Conservation (phyloP, 2,113 vertebrate species). For the Xenopus laevis region DNA sequence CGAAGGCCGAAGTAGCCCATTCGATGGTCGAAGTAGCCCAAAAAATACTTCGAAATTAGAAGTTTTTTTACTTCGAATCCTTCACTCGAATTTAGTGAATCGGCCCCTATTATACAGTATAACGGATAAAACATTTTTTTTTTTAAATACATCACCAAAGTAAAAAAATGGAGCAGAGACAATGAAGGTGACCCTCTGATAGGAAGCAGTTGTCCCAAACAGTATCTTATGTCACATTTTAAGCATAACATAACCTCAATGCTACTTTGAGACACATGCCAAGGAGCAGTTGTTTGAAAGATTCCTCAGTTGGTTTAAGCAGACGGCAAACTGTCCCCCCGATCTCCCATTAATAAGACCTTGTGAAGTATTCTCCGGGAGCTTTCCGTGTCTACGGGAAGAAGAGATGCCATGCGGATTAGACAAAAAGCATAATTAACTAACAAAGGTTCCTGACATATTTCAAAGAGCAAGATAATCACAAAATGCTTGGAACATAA, state of each 20-base stretch:
- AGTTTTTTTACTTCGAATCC: no score
- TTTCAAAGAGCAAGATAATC: not conserved
- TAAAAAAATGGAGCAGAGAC: not conserved
- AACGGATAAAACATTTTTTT: no score
- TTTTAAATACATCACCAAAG: no score
- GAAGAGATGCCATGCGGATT: not conserved
- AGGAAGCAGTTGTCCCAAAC: slow-evolving; percentile 10
- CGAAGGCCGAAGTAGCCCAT: no score
- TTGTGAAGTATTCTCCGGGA: not conserved
- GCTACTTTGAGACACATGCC: slow-evolving; percentile 34
- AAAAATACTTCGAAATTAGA: no score
- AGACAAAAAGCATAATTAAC: not conserved
- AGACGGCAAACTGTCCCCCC: slow-evolving; percentile 4
- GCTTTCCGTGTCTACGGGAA: not conserved
- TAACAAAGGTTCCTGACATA: not conserved
- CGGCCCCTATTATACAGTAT: no score
- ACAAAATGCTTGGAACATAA: not conserved
- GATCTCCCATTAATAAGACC: not conserved
- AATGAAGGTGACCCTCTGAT: slow-evolving; percentile 16
- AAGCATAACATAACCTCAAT: not conserved
- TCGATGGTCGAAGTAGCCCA: no score
- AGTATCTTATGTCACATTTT: slow-evolving; percentile 25
- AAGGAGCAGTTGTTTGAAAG: slow-evolving; percentile 36
- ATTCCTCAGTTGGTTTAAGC: slow-evolving; percentile 17
- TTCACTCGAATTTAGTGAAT: no score